These are phyloP conservation scores for Heliothis virescens DNA, from an alignment of 1,140 invertebrate species.

Conservation along the genomic window DNA sequence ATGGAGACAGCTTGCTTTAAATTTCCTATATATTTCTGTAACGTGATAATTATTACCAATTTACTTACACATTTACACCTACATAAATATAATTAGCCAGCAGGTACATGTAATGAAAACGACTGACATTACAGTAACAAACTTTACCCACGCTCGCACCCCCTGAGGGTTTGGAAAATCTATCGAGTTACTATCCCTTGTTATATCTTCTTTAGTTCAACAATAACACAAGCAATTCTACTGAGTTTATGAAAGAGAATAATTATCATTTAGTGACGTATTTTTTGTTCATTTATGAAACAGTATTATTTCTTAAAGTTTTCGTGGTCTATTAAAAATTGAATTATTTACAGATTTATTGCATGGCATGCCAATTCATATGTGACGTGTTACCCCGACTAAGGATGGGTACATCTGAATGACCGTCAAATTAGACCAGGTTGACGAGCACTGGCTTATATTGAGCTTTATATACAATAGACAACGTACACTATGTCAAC, in stretches of 20 bases:
- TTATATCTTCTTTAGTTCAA: neutral
- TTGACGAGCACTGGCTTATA: too few species aligned
- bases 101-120: constrained; percentile 16
- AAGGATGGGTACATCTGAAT: too few species aligned
- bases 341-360: too few species aligned
- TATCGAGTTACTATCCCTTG: constrained; percentile 2
- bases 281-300: neutral
- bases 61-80: neutral
- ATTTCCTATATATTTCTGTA: too few species aligned
- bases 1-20: too few species aligned
- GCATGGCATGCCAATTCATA: neutral
- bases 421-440: too few species aligned
- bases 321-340: too few species aligned
- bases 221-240: constrained; percentile 11
- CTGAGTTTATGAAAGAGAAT: neutral
- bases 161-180: constrained; percentile 12
- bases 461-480: too few species aligned
- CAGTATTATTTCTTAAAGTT: too few species aligned
- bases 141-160: constrained; percentile 29
- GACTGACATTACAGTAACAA: constrained; percentile 31
- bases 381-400: too few species aligned
- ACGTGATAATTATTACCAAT: neutral
- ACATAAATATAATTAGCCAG: constrained; percentile 17
- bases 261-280: neutral
- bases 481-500: neutral